Conservation (phyloP, 2,113 vertebrate species). For the Clarias gariepinus region DNA sequence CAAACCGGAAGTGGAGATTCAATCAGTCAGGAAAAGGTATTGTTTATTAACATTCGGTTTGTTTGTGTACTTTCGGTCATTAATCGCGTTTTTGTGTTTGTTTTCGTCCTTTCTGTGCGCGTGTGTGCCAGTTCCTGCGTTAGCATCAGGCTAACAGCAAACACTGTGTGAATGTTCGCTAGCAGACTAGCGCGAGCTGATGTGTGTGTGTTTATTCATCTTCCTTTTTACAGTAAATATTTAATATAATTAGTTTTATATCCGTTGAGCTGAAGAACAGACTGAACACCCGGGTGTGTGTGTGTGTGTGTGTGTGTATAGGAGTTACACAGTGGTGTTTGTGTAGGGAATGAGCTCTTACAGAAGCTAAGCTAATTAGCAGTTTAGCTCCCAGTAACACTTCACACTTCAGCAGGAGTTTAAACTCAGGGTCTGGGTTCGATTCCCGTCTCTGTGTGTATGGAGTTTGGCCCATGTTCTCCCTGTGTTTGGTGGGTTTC, state of each 20-base stretch:
- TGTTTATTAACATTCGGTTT: neutral
- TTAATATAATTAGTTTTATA: neutral
- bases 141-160: slow-evolving; percentile 9
- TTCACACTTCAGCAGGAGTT: too few species aligned
- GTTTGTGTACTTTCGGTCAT: neutral
- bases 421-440: too few species aligned
- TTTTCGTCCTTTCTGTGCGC: neutral
- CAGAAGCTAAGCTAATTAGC: neutral
- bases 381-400: too few species aligned
- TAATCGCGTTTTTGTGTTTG: neutral
- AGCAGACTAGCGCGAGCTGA: neutral
- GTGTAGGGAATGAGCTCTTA: neutral
- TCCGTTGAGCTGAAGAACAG: neutral
- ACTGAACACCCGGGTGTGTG: too few species aligned
- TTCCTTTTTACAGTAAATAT: neutral
- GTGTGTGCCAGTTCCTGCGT: neutral
- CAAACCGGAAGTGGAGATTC: neutral
- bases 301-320: too few species aligned
- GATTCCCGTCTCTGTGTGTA: too few species aligned
- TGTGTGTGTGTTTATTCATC: neutral
- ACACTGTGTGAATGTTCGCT: neutral
- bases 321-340: too few species aligned
- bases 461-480: too few species aligned
- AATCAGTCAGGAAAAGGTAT: neutral
- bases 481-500: too few species aligned